Base-by-base conservation (phyloP, 2,113 vertebrate species). In the Odobenus rosmarus region DNA sequence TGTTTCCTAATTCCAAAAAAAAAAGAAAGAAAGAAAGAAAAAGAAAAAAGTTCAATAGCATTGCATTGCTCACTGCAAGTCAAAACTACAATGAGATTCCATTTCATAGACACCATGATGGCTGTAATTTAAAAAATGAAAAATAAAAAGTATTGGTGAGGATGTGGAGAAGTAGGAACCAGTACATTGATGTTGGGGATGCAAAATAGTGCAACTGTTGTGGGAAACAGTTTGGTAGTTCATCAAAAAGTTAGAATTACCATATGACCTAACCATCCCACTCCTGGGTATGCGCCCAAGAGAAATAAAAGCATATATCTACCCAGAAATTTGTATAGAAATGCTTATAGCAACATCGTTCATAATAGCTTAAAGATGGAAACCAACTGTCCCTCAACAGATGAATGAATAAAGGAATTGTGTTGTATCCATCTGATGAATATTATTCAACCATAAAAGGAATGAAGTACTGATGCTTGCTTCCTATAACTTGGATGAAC, bases 191-290 rank as follows among this genome's bases (percentile, higher is more conserved):
- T 88, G 7, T 28, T 46, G 28, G 24, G 59, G 79, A 13, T 51
- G 33, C 18, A 79, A n/a, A 31, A 51, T 77, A 14, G 39, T 88
- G 4, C 3, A 64, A 16, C 31, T 80, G 16, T 67, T 57, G 3
- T 53, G 16, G 49, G 9, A 69, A 92, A 69, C 51, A 67, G 51
- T 23, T 59, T n/a, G 23, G 51, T 72, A n/a, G 7, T 59, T 33
- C n/a, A 57, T 72, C 26, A 57, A 49, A 96, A 92, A 93, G 69
- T 71, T 55, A 33, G 21, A 96, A 92, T 86, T 92, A 92, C 26
- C 39, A 18, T 83, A 39, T 42, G 51, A 46, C 49, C 39, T 13
- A 88, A 9, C 1, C 42, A 88, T 88, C 77, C 33, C 39, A 82
- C 18, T 88, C 33, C 51, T 83, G 51, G 4, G 33, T 61, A 69